A percentile compares a stretch with the other conserved stretches of the same genome.
Conservation (phyloP, 2,113 vertebrate genomes). For the Prunella himalayana region DNA sequence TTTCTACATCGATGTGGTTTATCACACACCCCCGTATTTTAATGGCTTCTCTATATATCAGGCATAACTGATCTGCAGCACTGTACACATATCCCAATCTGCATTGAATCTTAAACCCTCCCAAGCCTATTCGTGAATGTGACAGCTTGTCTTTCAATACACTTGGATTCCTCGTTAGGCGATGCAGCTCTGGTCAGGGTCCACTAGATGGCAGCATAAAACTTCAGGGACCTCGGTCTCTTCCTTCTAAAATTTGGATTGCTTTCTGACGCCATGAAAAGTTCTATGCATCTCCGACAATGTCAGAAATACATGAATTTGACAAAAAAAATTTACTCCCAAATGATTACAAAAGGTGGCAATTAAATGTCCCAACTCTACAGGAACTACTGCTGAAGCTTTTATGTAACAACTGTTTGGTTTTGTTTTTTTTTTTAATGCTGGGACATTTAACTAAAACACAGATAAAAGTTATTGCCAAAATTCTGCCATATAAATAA, state of each 20-base stretch:
- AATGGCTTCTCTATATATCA: not conserved
- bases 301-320: not conserved
- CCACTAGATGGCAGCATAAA: slow-evolving; percentile 36
- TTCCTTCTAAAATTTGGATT: not conserved
- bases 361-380: not conserved
- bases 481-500: not conserved
- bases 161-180: not conserved
- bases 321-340: not conserved
- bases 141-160: not conserved
- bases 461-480: not conserved
- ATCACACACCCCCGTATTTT: not conserved
- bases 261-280: not conserved
- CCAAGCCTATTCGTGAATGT: not conserved
- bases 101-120: not conserved
- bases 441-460: not conserved
- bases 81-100: not conserved
- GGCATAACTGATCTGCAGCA: not conserved
- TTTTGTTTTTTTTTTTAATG: not conserved
- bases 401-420: not conserved
- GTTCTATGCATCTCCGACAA: not conserved
- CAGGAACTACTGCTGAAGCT: not conserved
- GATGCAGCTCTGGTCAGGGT: not conserved
- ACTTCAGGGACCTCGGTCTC: not conserved
- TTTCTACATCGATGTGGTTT: not conserved
- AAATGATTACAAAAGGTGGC: not conserved